Percentiles rank a stretch among this genome's conserved stretches.
These are phyloP conservation scores for Anolis sagrei DNA, from an alignment of 2,113 vertebrate species.

Conservation along the genomic window DNA sequence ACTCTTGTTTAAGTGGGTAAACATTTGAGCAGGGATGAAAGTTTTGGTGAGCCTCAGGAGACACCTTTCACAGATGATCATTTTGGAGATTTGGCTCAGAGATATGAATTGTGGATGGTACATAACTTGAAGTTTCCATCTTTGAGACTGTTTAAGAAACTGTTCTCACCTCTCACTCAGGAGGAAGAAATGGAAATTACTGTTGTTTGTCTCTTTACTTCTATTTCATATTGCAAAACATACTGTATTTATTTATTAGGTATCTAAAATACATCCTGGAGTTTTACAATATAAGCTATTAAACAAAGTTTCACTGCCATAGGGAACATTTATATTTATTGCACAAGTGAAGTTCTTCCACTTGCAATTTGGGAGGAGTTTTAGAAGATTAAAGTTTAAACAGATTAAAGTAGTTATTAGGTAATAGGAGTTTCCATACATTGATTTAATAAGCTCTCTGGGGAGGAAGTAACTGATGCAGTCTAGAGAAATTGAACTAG, in stretches of 20 bases:
- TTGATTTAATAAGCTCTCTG: slow-evolving; percentile 68
- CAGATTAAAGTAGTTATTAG: slow-evolving; percentile 69
- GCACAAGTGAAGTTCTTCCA: slow-evolving; percentile 59
- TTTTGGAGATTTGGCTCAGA: too few relatives aligned
- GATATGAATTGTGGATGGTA: too few relatives aligned
- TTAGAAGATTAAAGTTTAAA: slow-evolving; percentile 69
- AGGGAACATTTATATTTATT: slow-evolving; percentile 61
- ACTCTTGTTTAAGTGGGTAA: too few relatives aligned
- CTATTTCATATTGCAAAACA: too few relatives aligned
- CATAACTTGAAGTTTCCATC: too few relatives aligned
- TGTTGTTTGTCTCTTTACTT: too few relatives aligned
- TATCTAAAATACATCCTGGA: slow-evolving; percentile 66
- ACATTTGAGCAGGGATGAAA: too few relatives aligned
- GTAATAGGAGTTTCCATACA: slow-evolving; percentile 67
- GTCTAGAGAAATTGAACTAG: slow-evolving; percentile 57
- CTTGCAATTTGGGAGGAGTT: slow-evolving; percentile 65
- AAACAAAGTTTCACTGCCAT: slow-evolving; percentile 61
- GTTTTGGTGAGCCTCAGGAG: too few relatives aligned
- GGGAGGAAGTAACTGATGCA: slow-evolving; percentile 66
- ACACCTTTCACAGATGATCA: too few relatives aligned
- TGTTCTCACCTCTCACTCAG: too few relatives aligned
- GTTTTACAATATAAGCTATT: slow-evolving; percentile 45
- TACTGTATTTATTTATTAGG: slow-evolving; percentile 45
- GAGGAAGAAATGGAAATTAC: too few relatives aligned
- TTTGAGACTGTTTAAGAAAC: too few relatives aligned